Percentiles rank a stretch among this genome's conserved stretches.
These are phyloP conservation scores for Crossaster papposus DNA, from an alignment of 53 echinoderm and acorn worm species.

Conservation along the genomic window DNA sequence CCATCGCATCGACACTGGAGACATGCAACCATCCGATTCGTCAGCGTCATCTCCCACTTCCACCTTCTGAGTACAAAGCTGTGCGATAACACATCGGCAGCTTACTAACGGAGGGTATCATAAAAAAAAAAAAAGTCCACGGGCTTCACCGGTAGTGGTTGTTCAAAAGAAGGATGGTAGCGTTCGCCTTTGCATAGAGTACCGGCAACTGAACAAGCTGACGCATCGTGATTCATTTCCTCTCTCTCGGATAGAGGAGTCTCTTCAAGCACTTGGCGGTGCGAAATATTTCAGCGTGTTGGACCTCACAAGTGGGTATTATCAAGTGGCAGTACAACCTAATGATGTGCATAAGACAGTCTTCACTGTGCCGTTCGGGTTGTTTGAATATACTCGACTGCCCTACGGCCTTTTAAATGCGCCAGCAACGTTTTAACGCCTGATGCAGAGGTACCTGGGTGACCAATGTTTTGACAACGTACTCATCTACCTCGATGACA, in stretches of 20 bases:
- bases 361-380: too few species aligned
- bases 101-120: constrained; percentile 29
- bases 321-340: too few species aligned
- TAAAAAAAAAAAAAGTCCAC: constrained; percentile 49
- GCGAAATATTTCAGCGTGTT: too few species aligned
- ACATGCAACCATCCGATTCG: constrained; percentile 30
- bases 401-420: background rate
- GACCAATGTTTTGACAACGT: background rate
- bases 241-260: too few species aligned
- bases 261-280: too few species aligned
- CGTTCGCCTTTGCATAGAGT: too few species aligned
- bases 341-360: too few species aligned
- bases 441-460: constrained; percentile 17
- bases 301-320: too few species aligned
- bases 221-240: too few species aligned
- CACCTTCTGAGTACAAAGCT: constrained; percentile 43
- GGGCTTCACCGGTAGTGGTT: constrained; percentile 63
- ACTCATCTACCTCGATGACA: too few species aligned
- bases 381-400: too few species aligned
- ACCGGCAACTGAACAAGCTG: too few species aligned
- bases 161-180: constrained; percentile 32
- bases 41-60: constrained; percentile 51
- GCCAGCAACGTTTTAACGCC: constrained; percentile 23
- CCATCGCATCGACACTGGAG: constrained; percentile 61
- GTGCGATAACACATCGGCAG: constrained; percentile 38